Evolutionary conservation across 2,113 vertebrate species (phyloP).

Genomic region (Ceuthmochares aereus): DNA sequence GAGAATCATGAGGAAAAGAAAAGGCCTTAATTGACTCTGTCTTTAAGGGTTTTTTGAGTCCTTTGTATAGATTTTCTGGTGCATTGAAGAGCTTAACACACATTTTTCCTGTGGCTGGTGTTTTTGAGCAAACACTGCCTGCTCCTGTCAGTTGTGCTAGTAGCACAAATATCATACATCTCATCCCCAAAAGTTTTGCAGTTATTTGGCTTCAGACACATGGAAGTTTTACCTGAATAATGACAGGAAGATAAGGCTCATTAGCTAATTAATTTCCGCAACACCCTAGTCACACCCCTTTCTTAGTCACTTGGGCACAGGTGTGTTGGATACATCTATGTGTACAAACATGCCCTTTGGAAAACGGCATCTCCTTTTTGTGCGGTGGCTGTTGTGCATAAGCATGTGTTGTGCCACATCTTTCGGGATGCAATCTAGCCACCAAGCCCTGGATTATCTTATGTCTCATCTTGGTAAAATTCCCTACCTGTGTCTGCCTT

Average conservation of each 20-base stretch:
- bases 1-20: constrained; percentile 14
- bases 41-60: constrained; percentile 1
- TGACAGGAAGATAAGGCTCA: constrained; percentile 36
- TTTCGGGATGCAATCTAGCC: background rate
- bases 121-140: background rate
- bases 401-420: background rate
- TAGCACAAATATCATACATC: rapidly evolving
- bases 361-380: background rate
- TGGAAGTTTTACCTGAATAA: constrained; percentile 1
- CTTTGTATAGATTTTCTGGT: constrained; percentile 5
- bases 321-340: background rate
- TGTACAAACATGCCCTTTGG: background rate
- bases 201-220: background rate
- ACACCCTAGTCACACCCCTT: background rate
- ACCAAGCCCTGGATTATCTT: background rate
- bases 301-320: background rate
- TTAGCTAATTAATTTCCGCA: constrained; percentile 23
- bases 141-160: background rate
- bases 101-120: background rate
- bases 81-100: background rate
- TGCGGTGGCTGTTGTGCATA: background rate
- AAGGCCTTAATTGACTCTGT: background rate
- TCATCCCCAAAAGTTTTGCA: background rate
- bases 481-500: background rate
- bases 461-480: background rate